phyloP scores from a whole-genome alignment of 2,113 vertebrate species.

The Ceyx cyanopectus region DNA sequence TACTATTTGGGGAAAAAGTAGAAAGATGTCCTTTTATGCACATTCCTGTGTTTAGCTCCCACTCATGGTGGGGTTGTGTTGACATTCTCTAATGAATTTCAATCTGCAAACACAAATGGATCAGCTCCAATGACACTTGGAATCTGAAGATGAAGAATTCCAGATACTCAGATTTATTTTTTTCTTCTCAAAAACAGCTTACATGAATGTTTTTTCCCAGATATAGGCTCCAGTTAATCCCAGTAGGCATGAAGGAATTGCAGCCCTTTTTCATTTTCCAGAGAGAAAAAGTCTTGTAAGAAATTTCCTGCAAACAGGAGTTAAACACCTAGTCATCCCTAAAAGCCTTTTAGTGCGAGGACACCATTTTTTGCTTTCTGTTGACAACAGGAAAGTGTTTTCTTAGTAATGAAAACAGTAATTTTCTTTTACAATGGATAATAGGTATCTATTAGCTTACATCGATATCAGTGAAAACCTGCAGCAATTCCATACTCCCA shows the following conservation, averaged over 20 bases:
- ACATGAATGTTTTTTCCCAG: neutral
- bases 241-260: neutral
- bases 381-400: constrained; percentile 14
- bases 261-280: neutral
- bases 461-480: neutral
- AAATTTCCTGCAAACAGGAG: neutral
- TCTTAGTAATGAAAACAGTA: constrained; percentile 30
- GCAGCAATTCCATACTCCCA: neutral
- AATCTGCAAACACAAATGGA: neutral
- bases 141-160: neutral
- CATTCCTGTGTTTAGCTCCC: neutral
- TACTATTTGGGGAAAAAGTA: neutral
- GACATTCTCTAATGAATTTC: neutral
- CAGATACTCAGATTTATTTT: neutral
- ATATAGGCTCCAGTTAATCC: neutral
- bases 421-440: constrained; percentile 20
- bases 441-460: constrained; percentile 2
- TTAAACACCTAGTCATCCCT: constrained; percentile 8
- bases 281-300: neutral
- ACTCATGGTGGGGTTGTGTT: neutral
- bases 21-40: neutral
- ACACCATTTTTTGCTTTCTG: neutral
- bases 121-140: neutral
- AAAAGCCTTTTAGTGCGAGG: constrained; percentile 3
- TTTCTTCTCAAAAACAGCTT: neutral